Evolutionary conservation across 2,113 vertebrate species (phyloP).

Genomic region (Gasterosteus aculeatus): DNA sequence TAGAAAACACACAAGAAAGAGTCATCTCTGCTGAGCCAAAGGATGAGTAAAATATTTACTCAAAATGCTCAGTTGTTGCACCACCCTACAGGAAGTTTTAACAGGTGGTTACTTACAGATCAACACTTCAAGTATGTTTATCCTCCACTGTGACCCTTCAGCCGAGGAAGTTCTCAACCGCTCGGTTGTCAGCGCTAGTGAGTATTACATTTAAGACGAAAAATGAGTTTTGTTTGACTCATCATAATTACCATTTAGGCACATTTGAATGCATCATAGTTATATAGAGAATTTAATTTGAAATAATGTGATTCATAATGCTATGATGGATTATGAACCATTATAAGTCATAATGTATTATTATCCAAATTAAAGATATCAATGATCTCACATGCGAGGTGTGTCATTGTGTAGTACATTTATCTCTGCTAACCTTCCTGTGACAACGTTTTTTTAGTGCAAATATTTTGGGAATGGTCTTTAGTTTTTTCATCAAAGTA

Average conservation of each 20-base stretch:
- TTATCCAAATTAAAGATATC: slow-evolving; percentile 26
- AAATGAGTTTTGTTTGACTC: slow-evolving; percentile 30
- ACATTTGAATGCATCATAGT: slow-evolving; percentile 15
- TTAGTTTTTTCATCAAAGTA: not conserved
- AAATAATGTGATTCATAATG: slow-evolving; percentile 21
- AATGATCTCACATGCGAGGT: slow-evolving; percentile 18
- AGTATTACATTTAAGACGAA: slow-evolving; percentile 1
- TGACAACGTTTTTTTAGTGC: slow-evolving; percentile 5
- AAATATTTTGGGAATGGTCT: not conserved
- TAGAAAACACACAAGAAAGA: slow-evolving; percentile 9
- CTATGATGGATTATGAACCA: slow-evolving; percentile 31
- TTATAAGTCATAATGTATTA: slow-evolving; percentile 24
- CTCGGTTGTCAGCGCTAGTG: no score
- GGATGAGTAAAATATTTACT: slow-evolving; percentile 37
- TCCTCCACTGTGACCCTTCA: not conserved
- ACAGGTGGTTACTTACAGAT: slow-evolving; percentile 21
- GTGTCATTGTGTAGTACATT: slow-evolving; percentile 16
- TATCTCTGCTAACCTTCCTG: not conserved
- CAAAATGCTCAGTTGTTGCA: slow-evolving; percentile 1
- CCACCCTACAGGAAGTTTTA: slow-evolving; percentile 13
- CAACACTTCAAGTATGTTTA: not conserved
- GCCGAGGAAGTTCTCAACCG: not conserved
- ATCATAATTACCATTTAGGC: slow-evolving; percentile 26
- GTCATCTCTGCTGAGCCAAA: not conserved
- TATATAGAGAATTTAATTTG: slow-evolving; percentile 14